phyloP scores from a whole-genome alignment of 23 tunicate genomes.

The Pegea sp. region DNA sequence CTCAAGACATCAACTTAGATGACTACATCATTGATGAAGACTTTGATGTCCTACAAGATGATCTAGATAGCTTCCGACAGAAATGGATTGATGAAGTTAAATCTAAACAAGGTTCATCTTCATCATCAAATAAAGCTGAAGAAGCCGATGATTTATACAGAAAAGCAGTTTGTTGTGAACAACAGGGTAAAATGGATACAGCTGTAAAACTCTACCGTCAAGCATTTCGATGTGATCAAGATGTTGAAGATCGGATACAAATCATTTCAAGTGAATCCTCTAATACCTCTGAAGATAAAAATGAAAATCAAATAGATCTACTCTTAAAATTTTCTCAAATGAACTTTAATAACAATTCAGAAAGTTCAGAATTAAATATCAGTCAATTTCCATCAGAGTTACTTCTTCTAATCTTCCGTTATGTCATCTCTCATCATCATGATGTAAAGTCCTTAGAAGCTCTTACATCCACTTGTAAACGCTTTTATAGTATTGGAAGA shows the following conservation, averaged over 20 bases:
- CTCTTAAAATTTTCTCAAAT: too few relatives aligned
- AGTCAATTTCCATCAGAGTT: constrained; percentile 26
- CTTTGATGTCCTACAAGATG: background rate
- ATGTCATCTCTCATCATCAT: constrained; percentile 21
- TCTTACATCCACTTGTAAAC: constrained; percentile 19
- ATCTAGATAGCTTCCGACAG: background rate
- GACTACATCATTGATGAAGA: constrained; percentile 1
- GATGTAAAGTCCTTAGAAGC: constrained; percentile 25
- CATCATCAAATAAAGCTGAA: background rate
- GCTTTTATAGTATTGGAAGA: constrained; percentile 17
- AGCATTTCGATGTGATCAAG: constrained; percentile 27
- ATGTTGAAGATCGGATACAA: constrained; percentile 23
- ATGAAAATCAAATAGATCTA: too few relatives aligned
- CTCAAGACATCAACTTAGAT: background rate
- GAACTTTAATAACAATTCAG: background rate
- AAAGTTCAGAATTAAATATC: background rate
- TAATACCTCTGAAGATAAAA: too few relatives aligned
- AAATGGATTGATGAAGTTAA: background rate
- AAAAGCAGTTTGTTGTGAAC: constrained; percentile 24
- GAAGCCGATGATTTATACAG: constrained; percentile 12
- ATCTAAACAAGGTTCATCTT: background rate
- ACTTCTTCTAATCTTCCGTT: constrained; percentile 13
- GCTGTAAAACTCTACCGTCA: constrained; percentile 17
- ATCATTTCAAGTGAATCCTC: too few relatives aligned
- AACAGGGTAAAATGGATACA: constrained; percentile 11